Percentiles rank a stretch among this genome's conserved stretches.
phyloP scores from a whole-genome alignment of 2,888 invertebrate genomes.

The Allacma fusca region DNA sequence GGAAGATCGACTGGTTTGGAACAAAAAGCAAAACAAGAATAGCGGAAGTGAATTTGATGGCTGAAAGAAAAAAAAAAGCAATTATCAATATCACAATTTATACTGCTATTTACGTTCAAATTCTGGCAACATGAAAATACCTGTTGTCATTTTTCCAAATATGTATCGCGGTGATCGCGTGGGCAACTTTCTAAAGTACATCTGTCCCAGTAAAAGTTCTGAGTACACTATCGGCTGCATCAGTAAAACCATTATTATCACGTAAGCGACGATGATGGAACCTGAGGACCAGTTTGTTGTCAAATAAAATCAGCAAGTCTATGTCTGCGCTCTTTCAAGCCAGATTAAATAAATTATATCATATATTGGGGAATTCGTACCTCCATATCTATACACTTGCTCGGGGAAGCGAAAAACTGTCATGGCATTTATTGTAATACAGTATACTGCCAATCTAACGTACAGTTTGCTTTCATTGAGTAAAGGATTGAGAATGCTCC shows the following conservation, averaged over 20 bases:
- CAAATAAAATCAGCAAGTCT: too few species aligned
- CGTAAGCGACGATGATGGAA: not conserved
- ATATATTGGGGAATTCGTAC: too few species aligned
- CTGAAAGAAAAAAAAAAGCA: not conserved
- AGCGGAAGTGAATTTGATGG: not conserved
- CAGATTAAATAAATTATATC: too few species aligned
- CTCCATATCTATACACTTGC: too few species aligned
- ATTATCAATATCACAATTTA: not conserved
- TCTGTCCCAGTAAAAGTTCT: slow-evolving; percentile 23
- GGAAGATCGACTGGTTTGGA: slow-evolving; percentile 19
- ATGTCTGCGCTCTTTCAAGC: too few species aligned
- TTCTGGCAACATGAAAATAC: not conserved
- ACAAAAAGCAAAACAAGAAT: not conserved
- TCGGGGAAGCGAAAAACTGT: too few species aligned
- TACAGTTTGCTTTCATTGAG: too few species aligned
- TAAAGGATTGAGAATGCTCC: too few species aligned
- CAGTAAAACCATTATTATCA: not conserved
- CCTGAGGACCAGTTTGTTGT: too few species aligned
- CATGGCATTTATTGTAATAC: too few species aligned
- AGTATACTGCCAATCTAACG: too few species aligned
- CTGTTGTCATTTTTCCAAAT: not conserved
- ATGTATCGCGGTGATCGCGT: not conserved
- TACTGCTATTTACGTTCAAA: not conserved
- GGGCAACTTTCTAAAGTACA: slow-evolving; percentile 4
- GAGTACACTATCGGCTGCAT: slow-evolving; percentile 26